Evolutionary conservation across 2,888 invertebrate genomes (phyloP), one percentile per base, ranked within the genome.

Genomic region (Synanthedon vespiformis): DNA sequence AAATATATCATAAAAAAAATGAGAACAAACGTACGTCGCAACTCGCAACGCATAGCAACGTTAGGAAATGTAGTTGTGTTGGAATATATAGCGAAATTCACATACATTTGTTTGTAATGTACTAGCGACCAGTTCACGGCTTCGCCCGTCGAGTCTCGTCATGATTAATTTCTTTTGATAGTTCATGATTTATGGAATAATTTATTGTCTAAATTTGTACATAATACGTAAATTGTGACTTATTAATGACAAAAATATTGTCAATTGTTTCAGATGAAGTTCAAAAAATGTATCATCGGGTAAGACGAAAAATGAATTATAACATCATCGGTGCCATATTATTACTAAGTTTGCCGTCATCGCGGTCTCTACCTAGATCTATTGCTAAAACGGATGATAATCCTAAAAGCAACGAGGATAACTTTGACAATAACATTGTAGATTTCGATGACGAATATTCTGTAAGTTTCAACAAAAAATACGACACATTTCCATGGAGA

Each of bases 381-480:
- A 62, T 79, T 11, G 67, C 13, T n/a, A 13, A 72, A n/a, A 63
- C 63, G 3, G 66, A 67, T 2, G 58, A 65, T 10, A 4, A 58
- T 58, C 63, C 63, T 40, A 59, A 61, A 40, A 55, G 61, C 51
- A 56, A 59, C 34, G 74, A 79, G 40, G 72, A 80, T 8, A 66
- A 74, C 48, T 59, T 71, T 18, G 81, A 85, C 49, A 84, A 82
- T 48, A 83, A 78, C 51, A 80, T 87, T 40, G 79, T 86, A 53
- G 85, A 87, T 54, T 84, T 86, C 12, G 85, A 85, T 47, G 81
- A 82, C 57, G 79, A 80, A 53, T 80, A 75, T 54, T 68, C 77
- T 2, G 61, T 79, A 1, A 84, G 80, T 57, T 78, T 77, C 49
- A 73, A 79, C 50, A 79, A 77, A 44, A 79, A 80, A 50, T 77